phyloP scores from a whole-genome alignment of 92 coral and sea anemone genomes.

The Porites cylindrica region DNA sequence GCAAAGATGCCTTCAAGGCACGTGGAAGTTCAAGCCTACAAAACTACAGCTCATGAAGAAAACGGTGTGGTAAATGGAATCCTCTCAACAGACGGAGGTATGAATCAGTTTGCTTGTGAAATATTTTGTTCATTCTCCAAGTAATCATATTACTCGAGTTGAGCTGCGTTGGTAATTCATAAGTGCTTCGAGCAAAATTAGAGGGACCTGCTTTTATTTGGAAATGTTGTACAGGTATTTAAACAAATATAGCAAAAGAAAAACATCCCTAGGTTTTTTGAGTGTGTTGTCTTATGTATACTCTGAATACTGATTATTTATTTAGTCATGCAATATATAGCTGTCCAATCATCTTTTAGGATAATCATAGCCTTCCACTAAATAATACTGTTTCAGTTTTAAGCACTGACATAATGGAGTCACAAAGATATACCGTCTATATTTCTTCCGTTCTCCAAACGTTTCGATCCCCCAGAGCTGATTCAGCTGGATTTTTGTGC shows the following conservation, averaged over 20 bases:
- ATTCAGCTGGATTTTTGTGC: too few species aligned
- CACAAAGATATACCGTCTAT: too few species aligned
- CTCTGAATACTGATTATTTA: slow-evolving; percentile 9
- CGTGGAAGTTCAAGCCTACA: background rate
- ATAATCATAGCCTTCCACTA: background rate
- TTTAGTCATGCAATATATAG: background rate
- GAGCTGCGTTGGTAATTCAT: too few species aligned
- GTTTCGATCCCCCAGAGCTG: too few species aligned
- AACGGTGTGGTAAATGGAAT: background rate
- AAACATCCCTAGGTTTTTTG: too few species aligned
- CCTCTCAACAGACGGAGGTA: background rate
- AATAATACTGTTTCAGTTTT: too few species aligned
- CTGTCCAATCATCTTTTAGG: too few species aligned
- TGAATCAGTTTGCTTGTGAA: background rate
- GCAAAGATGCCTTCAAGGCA: background rate
- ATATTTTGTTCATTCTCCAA: background rate
- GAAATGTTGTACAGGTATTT: background rate
- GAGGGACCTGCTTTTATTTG: background rate
- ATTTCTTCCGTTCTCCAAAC: too few species aligned
- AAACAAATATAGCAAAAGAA: too few species aligned
- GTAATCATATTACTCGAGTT: too few species aligned
- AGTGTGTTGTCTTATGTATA: background rate
- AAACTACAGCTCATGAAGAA: background rate
- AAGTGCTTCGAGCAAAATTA: too few species aligned
- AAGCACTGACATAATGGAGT: too few species aligned